Conservation (phyloP, 2,797 vertebrate genomes). For the Aselliscus stoliczkanus region DNA sequence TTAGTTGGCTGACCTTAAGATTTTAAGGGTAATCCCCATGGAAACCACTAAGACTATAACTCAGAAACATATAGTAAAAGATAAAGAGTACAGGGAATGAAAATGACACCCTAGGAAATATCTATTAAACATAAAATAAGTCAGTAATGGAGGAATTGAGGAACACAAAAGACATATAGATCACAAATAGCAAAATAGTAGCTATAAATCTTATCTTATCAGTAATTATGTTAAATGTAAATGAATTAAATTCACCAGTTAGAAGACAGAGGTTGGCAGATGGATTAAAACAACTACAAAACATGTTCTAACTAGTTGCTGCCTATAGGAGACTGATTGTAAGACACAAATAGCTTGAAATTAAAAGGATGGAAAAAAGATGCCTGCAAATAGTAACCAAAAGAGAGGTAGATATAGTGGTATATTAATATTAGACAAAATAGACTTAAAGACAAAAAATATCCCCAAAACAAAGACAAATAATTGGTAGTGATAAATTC, state of each 20-base stretch:
- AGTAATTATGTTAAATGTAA: neutral
- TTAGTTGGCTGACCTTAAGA: neutral
- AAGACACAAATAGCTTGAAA: neutral
- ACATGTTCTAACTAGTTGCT: neutral
- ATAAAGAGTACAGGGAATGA: neutral
- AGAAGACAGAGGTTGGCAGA: neutral
- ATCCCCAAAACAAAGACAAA: neutral
- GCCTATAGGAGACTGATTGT: neutral
- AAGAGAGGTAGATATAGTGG: neutral
- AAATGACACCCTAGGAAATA: neutral
- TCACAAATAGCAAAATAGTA: neutral
- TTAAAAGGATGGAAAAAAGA: neutral
- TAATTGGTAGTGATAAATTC: neutral
- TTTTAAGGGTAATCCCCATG: neutral
- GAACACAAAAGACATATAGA: neutral
- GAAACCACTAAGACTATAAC: neutral
- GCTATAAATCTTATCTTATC: neutral
- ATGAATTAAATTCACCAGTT: neutral
- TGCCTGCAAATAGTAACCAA: neutral
- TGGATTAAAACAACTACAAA: neutral
- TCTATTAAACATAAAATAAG: neutral
- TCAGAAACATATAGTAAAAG: neutral
- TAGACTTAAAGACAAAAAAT: neutral
- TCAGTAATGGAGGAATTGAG: neutral
- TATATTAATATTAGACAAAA: neutral